Evolutionary conservation across 2,888 invertebrate species (phyloP), one percentile per base, ranked within the genome.

Genomic region (Dermolepida albohirtum): DNA sequence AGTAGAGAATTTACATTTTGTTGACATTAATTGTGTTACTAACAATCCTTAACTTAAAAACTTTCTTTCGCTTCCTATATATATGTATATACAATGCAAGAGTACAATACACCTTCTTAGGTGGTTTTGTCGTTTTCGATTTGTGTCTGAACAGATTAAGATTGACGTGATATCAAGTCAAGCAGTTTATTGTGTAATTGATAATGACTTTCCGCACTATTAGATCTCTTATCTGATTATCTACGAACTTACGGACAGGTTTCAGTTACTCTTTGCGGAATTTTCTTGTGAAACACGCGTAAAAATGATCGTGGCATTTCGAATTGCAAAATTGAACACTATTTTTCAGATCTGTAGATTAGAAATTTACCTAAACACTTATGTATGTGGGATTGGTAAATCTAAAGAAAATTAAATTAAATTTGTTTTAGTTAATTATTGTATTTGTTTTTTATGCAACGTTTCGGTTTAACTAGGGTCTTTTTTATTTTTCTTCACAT

Each of bases 181-280:
- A 57, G 62, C 69, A 59, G 72, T 70, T 70, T 69, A 72, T 72
- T 70, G 70, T 68, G 72, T 68, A 72, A 72, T 72, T 72, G 72
- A 72, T 72, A 72, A 70, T 72, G 72, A 68, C 65, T 72, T 68
- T 70, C 70, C 69, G 69, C 69, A 59, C 69, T 70, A 70, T 70
- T 66, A 59, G 70, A 66, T 68, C 63, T 44, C 43, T 67, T 62
- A 62, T 57, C 68, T 63, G 71, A 71, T 72, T 70, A 71, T 70
- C 70, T 68, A 44, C 41, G 27, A 55, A 17, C 66, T 8, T 40
- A 27, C 55, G 14, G 55, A 55, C 55, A 55, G 55, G 55, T 55
- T 40, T 55, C 55, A 16, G 55, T 55, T 40, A 50, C 16, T 27
- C 12, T 22, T 27, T 27, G 16, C 34, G 16, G 29, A 55, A 41